Base-by-base conservation (phyloP, 2,113 vertebrate species). In the Centropus unirufus region DNA sequence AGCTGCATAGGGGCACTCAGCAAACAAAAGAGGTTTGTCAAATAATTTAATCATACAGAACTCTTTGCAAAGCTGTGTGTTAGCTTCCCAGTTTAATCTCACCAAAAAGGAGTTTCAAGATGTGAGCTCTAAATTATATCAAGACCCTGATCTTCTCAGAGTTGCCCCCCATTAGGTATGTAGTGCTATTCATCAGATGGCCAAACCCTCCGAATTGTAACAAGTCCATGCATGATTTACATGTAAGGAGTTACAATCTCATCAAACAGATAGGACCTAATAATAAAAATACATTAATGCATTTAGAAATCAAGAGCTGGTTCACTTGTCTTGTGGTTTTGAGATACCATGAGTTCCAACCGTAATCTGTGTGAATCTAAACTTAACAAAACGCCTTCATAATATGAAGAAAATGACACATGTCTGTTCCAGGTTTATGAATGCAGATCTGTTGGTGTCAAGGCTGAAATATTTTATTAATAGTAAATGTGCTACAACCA, bases 391-490 rank as follows among this genome's bases (percentile, higher is more conserved):
- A 23, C 6, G 26, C 86, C 72, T 77, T 89, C 40, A 91, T 83
- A 85, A 81, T 9, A 75, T 14, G 26, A 54, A 94, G 80, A 87
- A 49, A 92, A 76, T 75, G 82, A n/a, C n/a, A 81, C 54, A 83
- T 5, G 4, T 80, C 63, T 91, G 24, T 91, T 91, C 67, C 2
- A 0, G 39, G 74, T 67, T 92, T 21, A 54, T 83, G 55, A 82
- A 77, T 82, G 54, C 17, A 87, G 54, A 90, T 92, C 63, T 30
- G 69, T 69, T 74, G 52, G 34, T 8, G 0, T 9, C 7, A 2
- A 86, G 40, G 27, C 32, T 91, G 67, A 83, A 91, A 87, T 72
- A 68, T 58, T 67, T 93, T 76, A 90, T 83, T 82, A 92, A 59
- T 18, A 52, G 68, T 74, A 93, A 83, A 70, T 77, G 12, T 30